Base-by-base conservation (phyloP, 2,888 invertebrate species). In the Lasius platythorax region DNA sequence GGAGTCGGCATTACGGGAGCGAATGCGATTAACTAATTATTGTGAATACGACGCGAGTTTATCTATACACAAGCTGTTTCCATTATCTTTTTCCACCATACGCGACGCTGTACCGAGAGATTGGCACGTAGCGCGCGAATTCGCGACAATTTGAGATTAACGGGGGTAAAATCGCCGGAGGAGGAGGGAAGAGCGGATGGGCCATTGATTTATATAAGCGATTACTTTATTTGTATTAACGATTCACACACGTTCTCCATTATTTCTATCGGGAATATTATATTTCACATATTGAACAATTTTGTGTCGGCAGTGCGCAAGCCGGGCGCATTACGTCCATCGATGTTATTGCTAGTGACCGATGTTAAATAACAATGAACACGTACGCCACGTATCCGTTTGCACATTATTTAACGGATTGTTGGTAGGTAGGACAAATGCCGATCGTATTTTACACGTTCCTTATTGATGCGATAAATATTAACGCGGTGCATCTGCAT, bases 331-430 rank as follows among this genome's bases (percentile, higher is more conserved):
- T 89, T 88, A 83, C 90, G 84, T 68, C 74, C 88, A 79, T 86
- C 84, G 86, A 56, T 86, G 88, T 89, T 90, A 89, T 86, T 83
- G 82, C 58, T 56, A 68, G 63, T 67, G 83, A 67, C 82, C 90
- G 83, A 89, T 89, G 90, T 89, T 86, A 88, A 89, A 88, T 88
- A 88, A 90, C 88, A 86, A 89, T 89, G 88, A 86, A 74, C 84
- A 81, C 82, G 84, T 81, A 89, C 76, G 68, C 73, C 70, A n/a
- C 46, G 74, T 72, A 85, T 86, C 88, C 84, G 88, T 88, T 81
- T 82, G 72, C 58, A 72, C 63, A 67, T 64, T 64, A 81, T 68
- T 72, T 85, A 85, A 79, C 83, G 84, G 43, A 40, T 43, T 58
- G 73, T 33, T 43, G 58, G 61, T 61, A 58, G 53, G 72, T 28